Evolutionary conservation across 1,140 invertebrate genomes (phyloP), one percentile per base, ranked within the genome.

Genomic region (Antheraea mylitta): DNA sequence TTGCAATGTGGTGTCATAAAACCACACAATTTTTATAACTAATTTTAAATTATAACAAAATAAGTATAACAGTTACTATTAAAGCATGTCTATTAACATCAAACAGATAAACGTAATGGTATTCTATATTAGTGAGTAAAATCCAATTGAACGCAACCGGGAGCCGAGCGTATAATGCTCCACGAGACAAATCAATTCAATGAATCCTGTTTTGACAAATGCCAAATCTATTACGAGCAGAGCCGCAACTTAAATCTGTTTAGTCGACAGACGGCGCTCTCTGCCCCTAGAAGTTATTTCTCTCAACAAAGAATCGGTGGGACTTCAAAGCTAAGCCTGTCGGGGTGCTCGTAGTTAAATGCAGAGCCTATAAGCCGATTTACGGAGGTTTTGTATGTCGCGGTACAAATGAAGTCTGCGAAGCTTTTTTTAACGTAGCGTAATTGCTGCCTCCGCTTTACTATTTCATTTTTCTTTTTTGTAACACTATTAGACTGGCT

Each of bases 121-220:
- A 2, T 5, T 53, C 11, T 13, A 16, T 16, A 13, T 11, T 53
- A 53, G 9, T 53, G 10, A 53, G 11, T 16, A 53, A n/a, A 53
- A 53, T 53, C 11, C 16, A 53, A n/a, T 53, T 53, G 11, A 53
- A 53, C 45, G 16, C 11, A 53, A 53, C 16, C 45, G 45, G 13
- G 11, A 53, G 5, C 4, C 10, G 11, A 13, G 45, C 10, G 11
- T 16, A 6, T 13, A 53, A 42, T 42, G 38, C 45, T 13, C 11
- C 45, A 53, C 45, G 45, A 53, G 45, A 53, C 45, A 53, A 67
- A 71, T 65, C 66, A 71, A 79, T 72, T 74, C 68, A 62, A 71
- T 62, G 73, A 68, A 70, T 68, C 68, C 67, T 74, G 74, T 79
- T 79, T 76, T 72, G 77, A 79, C 70, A 79, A 79, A 76, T 79